Conservation (phyloP, 2,888 invertebrate genomes). For the Rhaphigaster nebulosa region DNA sequence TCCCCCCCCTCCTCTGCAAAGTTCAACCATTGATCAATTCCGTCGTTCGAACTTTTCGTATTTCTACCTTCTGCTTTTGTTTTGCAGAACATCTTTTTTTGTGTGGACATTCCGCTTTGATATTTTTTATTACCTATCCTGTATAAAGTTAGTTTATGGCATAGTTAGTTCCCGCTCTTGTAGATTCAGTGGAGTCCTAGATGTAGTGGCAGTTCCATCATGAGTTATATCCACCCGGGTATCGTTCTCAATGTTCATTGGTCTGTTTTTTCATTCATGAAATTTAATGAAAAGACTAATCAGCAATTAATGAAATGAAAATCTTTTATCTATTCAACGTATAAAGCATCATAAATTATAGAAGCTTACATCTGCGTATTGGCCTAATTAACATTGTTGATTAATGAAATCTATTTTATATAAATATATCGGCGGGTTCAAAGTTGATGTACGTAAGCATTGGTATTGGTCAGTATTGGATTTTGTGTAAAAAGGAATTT, state of each 20-base stretch:
- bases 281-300: too few species aligned
- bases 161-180: not conserved
- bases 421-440: too few species aligned
- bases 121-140: not conserved
- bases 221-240: not conserved
- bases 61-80: conserved; percentile 14
- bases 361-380: too few species aligned
- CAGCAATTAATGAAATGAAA: too few species aligned
- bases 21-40: conserved; percentile 15
- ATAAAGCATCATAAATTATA: too few species aligned
- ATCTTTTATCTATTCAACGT: too few species aligned
- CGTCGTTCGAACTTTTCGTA: not conserved
- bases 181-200: not conserved
- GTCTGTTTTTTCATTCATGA: too few species aligned
- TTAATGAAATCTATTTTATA: too few species aligned
- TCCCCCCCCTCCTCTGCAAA: not conserved
- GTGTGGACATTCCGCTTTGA: not conserved
- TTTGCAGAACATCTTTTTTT: not conserved
- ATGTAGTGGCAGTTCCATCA: not conserved
- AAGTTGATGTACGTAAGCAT: too few species aligned
- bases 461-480: too few species aligned
- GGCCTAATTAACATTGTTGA: too few species aligned
- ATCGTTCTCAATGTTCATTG: not conserved
- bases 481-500: too few species aligned
- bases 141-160: not conserved